Base-by-base conservation (phyloP, 2,888 invertebrate species). In the Agonopterix subpropinquella region DNA sequence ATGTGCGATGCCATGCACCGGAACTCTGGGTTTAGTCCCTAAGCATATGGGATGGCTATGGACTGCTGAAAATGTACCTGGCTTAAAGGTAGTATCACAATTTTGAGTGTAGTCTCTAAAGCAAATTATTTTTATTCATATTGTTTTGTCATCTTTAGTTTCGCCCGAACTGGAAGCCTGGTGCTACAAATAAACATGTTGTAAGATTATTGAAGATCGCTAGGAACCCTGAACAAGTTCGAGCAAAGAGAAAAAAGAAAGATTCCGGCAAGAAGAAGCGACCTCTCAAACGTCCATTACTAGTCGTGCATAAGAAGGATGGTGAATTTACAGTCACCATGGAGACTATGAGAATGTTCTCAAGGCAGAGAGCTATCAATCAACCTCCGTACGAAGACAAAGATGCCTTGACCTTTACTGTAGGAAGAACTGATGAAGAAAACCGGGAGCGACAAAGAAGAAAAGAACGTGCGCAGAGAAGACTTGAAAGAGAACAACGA, bases 41-140 rank as follows among this genome's bases (percentile, higher is more conserved):
- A 84, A 77, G 54, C 53, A 56, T 36, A 89, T 88, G 87, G 89
- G 89, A n/a, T 89, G 89, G 89, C 62, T 87, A 18, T 89, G 89
- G 89, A 85, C 70, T 53, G 76, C 85, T 48, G 80, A 83, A 53
- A 64, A 83, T 58, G 54, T 80, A 36, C 80, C 85, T 45, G 89
- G 87, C 43, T 50, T 85, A 53, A 83, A 80, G 80, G 88, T 86
- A 77, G 48, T 44, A 36, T 11, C 18, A 35, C 45, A 36, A 11
- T 49, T 39, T 39, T 42, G 11, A 42, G 13, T 11, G 9, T 42
- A 11, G 13, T 44, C 47, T 37, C 11, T 18, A 15, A 13, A 48
- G 5, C 28, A 15, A 52, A 15, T 18, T 47, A 48, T 44, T 48
- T 47, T 56, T 45, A 35, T 63, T 57, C 58, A 57, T 59, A 60